Evolutionary conservation across 2,113 vertebrate species (phyloP).

Genomic region (Hydrolagus affinis): DNA sequence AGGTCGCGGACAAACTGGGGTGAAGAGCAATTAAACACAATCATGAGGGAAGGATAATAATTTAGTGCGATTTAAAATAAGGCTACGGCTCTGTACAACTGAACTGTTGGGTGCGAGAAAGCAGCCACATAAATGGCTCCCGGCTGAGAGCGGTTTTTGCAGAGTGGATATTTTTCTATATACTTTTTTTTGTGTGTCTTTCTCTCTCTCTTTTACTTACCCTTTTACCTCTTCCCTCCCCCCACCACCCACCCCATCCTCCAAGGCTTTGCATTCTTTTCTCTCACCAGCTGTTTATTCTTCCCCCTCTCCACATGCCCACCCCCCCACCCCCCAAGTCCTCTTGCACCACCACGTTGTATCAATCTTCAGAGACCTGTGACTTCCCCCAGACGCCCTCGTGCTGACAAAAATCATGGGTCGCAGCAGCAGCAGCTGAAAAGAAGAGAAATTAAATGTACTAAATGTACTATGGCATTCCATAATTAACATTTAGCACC

Average conservation of each 20-base stretch:
- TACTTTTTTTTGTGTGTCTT: background rate
- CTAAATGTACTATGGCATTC: no score
- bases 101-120: background rate
- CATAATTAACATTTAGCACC: no score
- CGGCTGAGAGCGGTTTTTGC: background rate
- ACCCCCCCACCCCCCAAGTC: background rate
- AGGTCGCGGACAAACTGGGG: constrained; percentile 1
- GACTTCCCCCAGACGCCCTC: no score
- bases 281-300: background rate
- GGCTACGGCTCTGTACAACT: constrained; percentile 9
- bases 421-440: no score
- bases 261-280: background rate
- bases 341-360: background rate
- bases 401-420: no score
- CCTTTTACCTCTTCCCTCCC: background rate
- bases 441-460: no score
- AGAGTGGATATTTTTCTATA: background rate
- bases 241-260: background rate
- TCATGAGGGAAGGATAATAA: background rate
- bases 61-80: constrained; percentile 21
- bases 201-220: background rate
- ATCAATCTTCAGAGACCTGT: background rate
- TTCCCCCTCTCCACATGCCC: background rate
- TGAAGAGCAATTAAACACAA: background rate
- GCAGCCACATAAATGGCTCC: background rate